Conservation (phyloP, 2,797 vertebrate genomes). For the Numenius phaeopus region DNA sequence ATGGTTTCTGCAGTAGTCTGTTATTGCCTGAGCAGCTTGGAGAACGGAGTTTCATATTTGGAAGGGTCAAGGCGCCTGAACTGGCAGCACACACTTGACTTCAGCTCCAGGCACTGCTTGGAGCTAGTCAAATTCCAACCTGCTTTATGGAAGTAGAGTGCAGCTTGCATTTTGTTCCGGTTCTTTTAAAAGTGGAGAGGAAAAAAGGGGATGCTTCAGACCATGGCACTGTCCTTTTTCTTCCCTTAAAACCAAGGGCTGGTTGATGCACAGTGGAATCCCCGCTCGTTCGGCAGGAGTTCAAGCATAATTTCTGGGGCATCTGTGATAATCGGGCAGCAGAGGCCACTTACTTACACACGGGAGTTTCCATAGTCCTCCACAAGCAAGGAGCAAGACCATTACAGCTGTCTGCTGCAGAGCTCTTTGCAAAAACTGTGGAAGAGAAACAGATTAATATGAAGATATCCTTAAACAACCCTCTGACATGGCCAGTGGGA, state of each 20-base stretch:
- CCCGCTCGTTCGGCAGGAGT: accelerated
- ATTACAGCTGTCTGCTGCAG: not conserved
- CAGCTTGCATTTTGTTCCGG: not conserved
- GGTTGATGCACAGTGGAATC: not conserved
- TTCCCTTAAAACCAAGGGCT: not conserved
- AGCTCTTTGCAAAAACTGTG: not conserved
- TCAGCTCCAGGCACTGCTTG: not conserved
- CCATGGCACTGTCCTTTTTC: not conserved
- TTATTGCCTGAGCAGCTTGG: not conserved
- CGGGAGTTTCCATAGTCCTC: not conserved
- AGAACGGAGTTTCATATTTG: not conserved
- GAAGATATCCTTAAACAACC: not conserved
- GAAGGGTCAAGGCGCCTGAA: not conserved
- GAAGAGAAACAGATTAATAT: not conserved
- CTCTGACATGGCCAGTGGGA: not conserved
- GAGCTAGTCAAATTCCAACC: not conserved
- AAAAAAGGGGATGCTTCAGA: not conserved
- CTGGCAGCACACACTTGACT: not conserved
- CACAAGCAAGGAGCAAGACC: not conserved
- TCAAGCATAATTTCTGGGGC: not conserved
- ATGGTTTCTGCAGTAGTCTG: not conserved
- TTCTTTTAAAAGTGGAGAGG: not conserved
- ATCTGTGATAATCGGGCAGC: not conserved
- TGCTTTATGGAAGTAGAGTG: not conserved
- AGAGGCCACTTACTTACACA: not conserved